Evolutionary conservation across 2,113 vertebrate species (phyloP).

Genomic region (Osmerus eperlanus): DNA sequence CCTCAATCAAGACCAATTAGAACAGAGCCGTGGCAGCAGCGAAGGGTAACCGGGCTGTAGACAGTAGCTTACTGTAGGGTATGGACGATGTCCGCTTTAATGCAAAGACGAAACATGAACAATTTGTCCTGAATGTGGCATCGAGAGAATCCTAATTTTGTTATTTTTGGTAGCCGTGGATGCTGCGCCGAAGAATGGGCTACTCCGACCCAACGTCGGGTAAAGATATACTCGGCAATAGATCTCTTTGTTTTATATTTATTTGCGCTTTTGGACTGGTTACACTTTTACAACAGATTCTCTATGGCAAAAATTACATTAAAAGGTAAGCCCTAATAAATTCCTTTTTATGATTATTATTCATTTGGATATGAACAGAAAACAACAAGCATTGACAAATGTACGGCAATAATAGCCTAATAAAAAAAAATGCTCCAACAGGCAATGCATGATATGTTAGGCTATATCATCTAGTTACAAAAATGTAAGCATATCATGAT

Average conservation of each 20-base stretch:
- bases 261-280: constrained; percentile 98
- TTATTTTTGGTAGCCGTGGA: constrained; percentile 59
- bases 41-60: background rate
- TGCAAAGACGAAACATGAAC: constrained; percentile 26
- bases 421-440: constrained; percentile 15
- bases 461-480: background rate
- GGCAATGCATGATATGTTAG: constrained; percentile 13
- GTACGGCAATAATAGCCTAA: no score
- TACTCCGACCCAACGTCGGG: constrained; percentile 91
- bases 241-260: constrained; percentile 97
- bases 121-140: constrained; percentile 66
- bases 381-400: no score
- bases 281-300: constrained; percentile 94
- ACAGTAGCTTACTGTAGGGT: constrained; percentile 29
- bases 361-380: no score
- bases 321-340: constrained; percentile 81
- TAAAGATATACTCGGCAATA: constrained; percentile 91
- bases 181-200: constrained; percentile 80
- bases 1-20: constrained; percentile 49
- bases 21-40: constrained; percentile 24
- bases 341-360: background rate
- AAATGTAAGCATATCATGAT: background rate
- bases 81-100: constrained; percentile 46
- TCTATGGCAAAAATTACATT: constrained; percentile 96
- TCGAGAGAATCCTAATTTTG: constrained; percentile 55